Evolutionary conservation across 1,140 invertebrate genomes (phyloP).

Genomic region (Bacillus rossius): DNA sequence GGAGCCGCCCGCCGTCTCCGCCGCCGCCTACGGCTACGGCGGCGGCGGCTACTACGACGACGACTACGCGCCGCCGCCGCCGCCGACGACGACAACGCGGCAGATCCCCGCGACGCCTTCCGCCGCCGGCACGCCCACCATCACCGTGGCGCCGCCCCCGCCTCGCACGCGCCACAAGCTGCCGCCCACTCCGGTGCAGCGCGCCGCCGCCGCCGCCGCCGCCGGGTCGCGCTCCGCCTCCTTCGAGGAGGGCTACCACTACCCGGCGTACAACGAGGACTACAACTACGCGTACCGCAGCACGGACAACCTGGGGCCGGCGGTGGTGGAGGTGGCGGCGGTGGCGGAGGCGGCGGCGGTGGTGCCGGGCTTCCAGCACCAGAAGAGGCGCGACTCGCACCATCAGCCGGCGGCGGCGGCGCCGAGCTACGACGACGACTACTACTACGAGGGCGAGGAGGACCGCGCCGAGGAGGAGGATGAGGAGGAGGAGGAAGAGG

Average conservation of each 20-base stretch:
- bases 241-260: too few relatives aligned
- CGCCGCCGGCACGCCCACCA: neutral
- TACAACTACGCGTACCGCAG: conserved; percentile 64
- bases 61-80: conserved; percentile 29
- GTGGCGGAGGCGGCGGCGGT: neutral
- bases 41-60: conserved; percentile 26
- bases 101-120: conserved; percentile 1
- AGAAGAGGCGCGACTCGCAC: conserved; percentile 30
- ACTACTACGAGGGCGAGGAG: conserved; percentile 36
- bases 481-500: conserved; percentile 30
- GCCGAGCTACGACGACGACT: conserved; percentile 43
- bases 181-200: too few relatives aligned
- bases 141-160: neutral
- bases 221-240: too few relatives aligned
- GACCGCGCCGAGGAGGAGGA: conserved; percentile 4
- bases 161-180: neutral
- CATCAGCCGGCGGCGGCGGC: conserved; percentile 17
- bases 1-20: neutral
- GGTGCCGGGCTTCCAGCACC: conserved; percentile 29
- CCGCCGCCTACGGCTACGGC: conserved; percentile 10
- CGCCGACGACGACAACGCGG: conserved; percentile 29
- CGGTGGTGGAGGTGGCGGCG: conserved; percentile 2
- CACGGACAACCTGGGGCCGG: conserved; percentile 50
- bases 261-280: conserved; percentile 55
- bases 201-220: neutral